A percentile compares a stretch with the other conserved stretches of the same genome.
phyloP scores from a whole-genome alignment of 2,888 invertebrate species.

The Nineta flava region DNA sequence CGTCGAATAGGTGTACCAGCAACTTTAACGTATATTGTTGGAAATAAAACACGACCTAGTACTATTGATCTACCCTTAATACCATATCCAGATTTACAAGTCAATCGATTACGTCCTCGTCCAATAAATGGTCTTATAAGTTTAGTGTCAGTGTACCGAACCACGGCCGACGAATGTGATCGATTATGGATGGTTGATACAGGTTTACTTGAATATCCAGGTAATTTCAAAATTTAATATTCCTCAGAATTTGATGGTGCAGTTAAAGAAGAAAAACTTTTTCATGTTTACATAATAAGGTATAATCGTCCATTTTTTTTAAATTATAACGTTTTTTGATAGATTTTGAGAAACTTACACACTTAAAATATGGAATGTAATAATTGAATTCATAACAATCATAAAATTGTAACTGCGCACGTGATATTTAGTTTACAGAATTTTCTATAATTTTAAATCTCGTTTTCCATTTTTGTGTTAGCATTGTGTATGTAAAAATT shows the following conservation, averaged over 20 bases:
- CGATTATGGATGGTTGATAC: slow-evolving; percentile 69
- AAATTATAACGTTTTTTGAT: not conserved
- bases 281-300: not conserved
- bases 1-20: slow-evolving; percentile 41
- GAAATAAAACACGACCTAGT: slow-evolving; percentile 17
- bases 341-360: too few relatives aligned
- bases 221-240: slow-evolving; percentile 31
- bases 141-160: slow-evolving; percentile 54
- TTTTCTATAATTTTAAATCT: too few relatives aligned
- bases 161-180: slow-evolving; percentile 51
- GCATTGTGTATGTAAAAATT: too few relatives aligned
- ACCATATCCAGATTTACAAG: slow-evolving; percentile 38
- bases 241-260: not conserved
- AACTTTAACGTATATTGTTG: slow-evolving; percentile 29
- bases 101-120: slow-evolving; percentile 37
- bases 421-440: too few relatives aligned
- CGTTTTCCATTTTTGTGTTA: too few relatives aligned
- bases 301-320: not conserved
- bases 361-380: too few relatives aligned
- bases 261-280: too few relatives aligned
- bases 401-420: too few relatives aligned
- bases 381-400: too few relatives aligned
- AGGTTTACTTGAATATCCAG: slow-evolving; percentile 50
- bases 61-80: slow-evolving; percentile 34
- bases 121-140: slow-evolving; percentile 14